Percentiles rank a stretch among this genome's conserved stretches.
These are phyloP conservation scores for Natrix natrix DNA, from an alignment of 2,797 vertebrate genomes.

Conservation along the genomic window DNA sequence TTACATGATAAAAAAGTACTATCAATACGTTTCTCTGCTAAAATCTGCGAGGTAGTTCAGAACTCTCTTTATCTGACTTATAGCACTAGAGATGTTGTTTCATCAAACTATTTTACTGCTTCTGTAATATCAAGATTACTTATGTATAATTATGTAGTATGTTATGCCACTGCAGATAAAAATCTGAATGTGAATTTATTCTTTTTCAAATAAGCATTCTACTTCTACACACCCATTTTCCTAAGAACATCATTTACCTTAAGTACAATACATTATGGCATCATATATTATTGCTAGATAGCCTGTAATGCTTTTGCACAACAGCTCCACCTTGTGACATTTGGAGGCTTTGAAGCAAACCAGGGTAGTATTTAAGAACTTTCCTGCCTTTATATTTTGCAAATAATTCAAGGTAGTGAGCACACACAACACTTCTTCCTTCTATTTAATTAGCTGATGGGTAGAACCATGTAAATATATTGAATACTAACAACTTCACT, in stretches of 20 bases:
- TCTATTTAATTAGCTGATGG: not conserved
- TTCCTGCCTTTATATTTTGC: not conserved
- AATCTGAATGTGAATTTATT: not conserved
- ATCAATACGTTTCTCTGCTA: not conserved
- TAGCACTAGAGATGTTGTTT: not conserved
- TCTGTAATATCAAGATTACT: not conserved
- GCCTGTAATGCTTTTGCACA: not conserved
- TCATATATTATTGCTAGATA: conserved; percentile 6
- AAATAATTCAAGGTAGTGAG: not conserved
- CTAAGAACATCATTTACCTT: not conserved
- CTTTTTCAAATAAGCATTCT: not conserved
- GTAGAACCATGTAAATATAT: conserved; percentile 13
- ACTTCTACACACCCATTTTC: not conserved
- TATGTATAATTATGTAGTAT: not conserved
- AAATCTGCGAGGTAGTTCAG: not conserved
- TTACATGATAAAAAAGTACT: not conserved
- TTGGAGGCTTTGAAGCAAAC: not conserved
- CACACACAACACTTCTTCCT: not conserved
- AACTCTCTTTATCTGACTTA: not conserved
- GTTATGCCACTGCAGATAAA: not conserved
- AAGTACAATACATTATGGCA: not conserved
- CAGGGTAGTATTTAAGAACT: not conserved
- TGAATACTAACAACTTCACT: conserved; percentile 3
- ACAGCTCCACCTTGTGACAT: not conserved
- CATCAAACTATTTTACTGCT: not conserved